phyloP scores from a whole-genome alignment of 2,113 vertebrate species.

The Strix aluco region DNA sequence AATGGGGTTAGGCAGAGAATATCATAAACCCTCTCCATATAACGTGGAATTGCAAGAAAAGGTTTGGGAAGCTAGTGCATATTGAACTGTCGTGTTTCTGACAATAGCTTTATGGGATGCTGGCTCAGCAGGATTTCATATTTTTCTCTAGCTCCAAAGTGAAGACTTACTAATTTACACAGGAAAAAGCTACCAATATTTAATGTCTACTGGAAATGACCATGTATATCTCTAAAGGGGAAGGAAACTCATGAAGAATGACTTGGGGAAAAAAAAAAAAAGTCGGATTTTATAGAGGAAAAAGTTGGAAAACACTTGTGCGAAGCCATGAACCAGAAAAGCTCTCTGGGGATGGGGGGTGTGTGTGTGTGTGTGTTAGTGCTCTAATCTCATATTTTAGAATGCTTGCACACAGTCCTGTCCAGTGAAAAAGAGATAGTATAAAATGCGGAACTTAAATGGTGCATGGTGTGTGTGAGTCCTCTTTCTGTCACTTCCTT shows the following conservation, averaged over 20 bases:
- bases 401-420: background rate
- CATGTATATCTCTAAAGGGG: background rate
- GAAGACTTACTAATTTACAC: background rate
- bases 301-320: background rate
- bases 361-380: background rate
- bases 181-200: conserved; percentile 23
- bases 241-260: conserved; percentile 42
- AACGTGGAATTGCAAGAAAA: background rate
- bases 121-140: conserved; percentile 39
- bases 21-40: background rate
- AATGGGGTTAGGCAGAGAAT: background rate
- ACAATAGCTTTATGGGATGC: background rate
- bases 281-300: background rate
- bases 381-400: background rate
- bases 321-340: background rate
- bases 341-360: background rate
- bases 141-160: background rate
- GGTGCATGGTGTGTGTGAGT: background rate
- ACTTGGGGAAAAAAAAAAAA: background rate
- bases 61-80: background rate
- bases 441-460: background rate
- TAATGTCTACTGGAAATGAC: conserved; percentile 28
- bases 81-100: background rate
- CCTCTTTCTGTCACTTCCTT: conserved; percentile 44
- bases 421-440: background rate